Conservation (phyloP, 2,113 vertebrate species). For the Nycticebus coucang region DNA sequence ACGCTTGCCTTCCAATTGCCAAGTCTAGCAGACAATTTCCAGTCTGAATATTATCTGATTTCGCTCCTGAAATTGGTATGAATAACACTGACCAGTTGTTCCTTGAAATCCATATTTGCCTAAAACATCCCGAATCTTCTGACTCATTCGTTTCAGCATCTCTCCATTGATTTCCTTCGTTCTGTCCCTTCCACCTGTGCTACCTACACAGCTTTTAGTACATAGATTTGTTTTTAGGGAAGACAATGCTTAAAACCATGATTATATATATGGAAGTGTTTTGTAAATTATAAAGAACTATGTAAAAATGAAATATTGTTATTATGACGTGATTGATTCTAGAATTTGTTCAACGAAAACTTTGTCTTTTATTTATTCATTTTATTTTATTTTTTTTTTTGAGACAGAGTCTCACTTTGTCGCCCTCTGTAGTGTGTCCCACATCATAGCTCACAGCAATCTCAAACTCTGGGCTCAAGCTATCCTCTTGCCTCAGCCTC, state of each 20-base stretch:
- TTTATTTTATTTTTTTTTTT: too few species aligned
- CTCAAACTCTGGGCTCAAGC: too few species aligned
- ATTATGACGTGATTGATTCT: neutral
- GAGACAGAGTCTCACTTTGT: too few species aligned
- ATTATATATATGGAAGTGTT: conserved; percentile 5
- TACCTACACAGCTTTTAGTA: neutral
- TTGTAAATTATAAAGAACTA: conserved; percentile 10
- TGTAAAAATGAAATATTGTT: conserved; percentile 45
- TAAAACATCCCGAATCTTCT: neutral
- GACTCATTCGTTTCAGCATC: neutral
- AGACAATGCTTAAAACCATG: neutral
- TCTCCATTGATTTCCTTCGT: neutral
- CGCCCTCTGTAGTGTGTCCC: too few species aligned
- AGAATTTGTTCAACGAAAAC: conserved; percentile 49
- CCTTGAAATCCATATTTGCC: neutral
- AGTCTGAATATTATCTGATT: neutral
- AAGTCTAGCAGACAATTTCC: neutral
- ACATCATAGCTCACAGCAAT: too few species aligned
- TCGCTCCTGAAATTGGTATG: neutral
- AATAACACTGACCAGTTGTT: neutral
- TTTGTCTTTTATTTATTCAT: conserved; percentile 11
- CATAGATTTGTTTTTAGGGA: neutral
- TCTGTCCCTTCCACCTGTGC: neutral
- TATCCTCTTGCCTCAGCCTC: too few species aligned
- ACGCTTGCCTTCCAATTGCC: neutral